These are phyloP conservation scores for Eidolon dupreanum DNA, from an alignment of 2,797 vertebrate genomes.

Conservation along the genomic window DNA sequence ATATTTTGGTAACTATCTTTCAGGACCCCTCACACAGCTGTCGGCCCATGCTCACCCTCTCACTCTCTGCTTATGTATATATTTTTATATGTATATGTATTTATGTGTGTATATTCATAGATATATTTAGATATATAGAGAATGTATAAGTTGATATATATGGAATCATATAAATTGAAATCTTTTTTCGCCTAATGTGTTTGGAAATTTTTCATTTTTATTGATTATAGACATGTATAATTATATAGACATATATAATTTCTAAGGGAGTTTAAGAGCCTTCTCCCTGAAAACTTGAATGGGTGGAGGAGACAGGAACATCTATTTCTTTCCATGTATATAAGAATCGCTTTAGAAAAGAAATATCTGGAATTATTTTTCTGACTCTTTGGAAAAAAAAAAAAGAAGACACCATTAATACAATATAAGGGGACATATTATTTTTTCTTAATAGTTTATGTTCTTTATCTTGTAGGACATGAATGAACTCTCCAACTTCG, in stretches of 20 bases:
- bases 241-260: not conserved
- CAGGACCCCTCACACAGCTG: not conserved
- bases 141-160: not conserved
- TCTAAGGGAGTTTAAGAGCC: not conserved
- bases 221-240: not conserved
- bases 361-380: conserved; percentile 38
- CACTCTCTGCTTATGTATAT: not conserved
- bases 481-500: conserved; percentile 95
- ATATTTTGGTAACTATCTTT: not conserved
- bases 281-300: not conserved
- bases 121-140: not conserved
- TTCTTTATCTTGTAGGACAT: conserved; percentile 90
- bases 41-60: not conserved
- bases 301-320: not conserved
- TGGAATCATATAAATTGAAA: not conserved
- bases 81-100: not conserved
- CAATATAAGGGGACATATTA: not conserved
- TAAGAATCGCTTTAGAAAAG: not conserved
- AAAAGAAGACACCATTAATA: not conserved
- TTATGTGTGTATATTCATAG: not conserved
- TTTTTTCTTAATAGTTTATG: conserved; percentile 17
- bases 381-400: not conserved
- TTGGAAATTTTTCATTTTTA: conserved; percentile 1
- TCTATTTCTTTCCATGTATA: not conserved
- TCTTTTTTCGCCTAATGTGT: not conserved